phyloP scores from a whole-genome alignment of 2,113 vertebrate species.

The Pycnonotus jocosus region DNA sequence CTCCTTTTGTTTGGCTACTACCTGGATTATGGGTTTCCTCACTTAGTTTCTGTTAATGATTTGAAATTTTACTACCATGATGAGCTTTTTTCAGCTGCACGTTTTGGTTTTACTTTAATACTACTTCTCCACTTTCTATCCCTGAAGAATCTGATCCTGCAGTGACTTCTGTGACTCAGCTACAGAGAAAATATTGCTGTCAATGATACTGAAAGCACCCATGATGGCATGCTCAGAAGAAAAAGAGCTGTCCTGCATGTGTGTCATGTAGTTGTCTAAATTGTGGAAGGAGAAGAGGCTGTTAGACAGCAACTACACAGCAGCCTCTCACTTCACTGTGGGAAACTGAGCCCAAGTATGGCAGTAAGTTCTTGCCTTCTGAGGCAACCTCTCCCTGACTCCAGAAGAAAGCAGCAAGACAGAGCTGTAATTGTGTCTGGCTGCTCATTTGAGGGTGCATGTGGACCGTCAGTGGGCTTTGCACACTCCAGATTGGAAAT shows the following conservation, averaged over 20 bases:
- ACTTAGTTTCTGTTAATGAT: background rate
- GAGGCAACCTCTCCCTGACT: background rate
- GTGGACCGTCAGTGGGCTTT: background rate
- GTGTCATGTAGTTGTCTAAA: background rate
- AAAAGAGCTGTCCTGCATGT: background rate
- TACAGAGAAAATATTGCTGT: background rate
- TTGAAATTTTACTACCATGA: background rate
- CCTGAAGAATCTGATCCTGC: background rate
- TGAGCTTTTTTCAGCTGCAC: background rate
- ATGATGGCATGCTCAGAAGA: background rate
- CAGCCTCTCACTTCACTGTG: background rate
- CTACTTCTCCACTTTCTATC: background rate
- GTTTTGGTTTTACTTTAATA: background rate
- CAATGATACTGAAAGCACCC: background rate
- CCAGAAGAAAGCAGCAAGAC: background rate
- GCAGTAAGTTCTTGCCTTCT: background rate
- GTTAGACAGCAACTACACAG: background rate
- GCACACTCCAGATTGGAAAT: background rate
- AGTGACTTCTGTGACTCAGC: background rate
- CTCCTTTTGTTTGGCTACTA: background rate
- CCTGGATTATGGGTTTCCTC: background rate
- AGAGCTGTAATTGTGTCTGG: background rate
- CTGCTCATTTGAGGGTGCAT: background rate
- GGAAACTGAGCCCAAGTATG: background rate
- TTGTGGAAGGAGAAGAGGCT: background rate